Evolutionary conservation across 2,888 invertebrate species (phyloP).

Genomic region (Stegophylla sp.): DNA sequence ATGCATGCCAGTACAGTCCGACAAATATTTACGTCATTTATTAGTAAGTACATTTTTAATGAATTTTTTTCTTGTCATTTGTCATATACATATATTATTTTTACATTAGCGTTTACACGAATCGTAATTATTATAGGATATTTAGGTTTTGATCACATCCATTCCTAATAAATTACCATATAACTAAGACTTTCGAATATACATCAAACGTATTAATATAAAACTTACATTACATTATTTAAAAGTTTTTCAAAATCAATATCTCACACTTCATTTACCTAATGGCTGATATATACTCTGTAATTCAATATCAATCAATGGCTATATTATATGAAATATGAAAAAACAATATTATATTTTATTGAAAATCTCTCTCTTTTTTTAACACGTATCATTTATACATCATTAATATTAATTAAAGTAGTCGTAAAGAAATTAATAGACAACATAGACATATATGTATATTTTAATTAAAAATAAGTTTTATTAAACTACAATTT

Average conservation of each 20-base stretch:
- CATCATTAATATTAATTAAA: no score
- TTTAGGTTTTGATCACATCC: neutral
- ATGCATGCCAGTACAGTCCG: neutral
- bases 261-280: neutral
- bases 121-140: neutral
- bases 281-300: neutral
- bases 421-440: no score
- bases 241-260: neutral
- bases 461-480: no score
- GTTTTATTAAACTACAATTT: no score
- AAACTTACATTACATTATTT: constrained; percentile 30
- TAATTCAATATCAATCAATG: neutral
- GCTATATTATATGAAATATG: neutral
- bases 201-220: constrained; percentile 22
- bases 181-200: neutral
- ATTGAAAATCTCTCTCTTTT: neutral
- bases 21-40: constrained; percentile 5
- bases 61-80: neutral
- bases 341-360: neutral
- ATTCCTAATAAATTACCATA: neutral
- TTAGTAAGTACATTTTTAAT: constrained; percentile 30
- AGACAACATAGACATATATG: no score
- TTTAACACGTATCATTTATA: no score
- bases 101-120: neutral
- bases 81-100: neutral